These are phyloP conservation scores for Urosaurus nigricauda DNA, from an alignment of 2,797 vertebrate genomes.

Conservation along the genomic window DNA sequence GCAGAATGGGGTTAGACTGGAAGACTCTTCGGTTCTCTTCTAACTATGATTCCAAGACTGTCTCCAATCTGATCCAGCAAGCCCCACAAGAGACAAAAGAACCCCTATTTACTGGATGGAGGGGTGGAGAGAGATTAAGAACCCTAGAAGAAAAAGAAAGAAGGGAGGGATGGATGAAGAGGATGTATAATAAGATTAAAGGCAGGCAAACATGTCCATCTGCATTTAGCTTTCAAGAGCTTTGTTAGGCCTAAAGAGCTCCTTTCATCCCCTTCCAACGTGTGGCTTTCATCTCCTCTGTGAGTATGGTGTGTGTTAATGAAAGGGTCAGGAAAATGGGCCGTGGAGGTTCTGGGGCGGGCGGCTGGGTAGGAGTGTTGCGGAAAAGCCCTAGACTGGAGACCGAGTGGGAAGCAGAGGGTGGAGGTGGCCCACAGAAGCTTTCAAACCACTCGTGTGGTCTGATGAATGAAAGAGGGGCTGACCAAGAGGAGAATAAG, in stretches of 20 bases:
- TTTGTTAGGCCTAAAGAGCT: constrained; percentile 73
- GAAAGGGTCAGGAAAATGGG: constrained; percentile 71
- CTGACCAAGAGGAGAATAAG: constrained; percentile 43
- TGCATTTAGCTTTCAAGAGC: constrained; percentile 70
- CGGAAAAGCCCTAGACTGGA: constrained; percentile 14
- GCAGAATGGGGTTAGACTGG: too few species aligned
- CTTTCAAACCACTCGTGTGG: constrained; percentile 58
- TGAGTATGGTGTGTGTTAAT: constrained; percentile 73
- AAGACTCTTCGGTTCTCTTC: too few species aligned
- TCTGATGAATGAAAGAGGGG: constrained; percentile 57
- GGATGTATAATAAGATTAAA: constrained; percentile 65
- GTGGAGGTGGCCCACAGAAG: neutral
- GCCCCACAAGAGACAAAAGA: too few species aligned
- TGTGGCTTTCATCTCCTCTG: constrained; percentile 77
- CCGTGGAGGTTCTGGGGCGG: neutral
- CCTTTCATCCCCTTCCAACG: constrained; percentile 76
- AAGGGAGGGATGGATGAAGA: neutral
- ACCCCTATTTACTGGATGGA: too few species aligned
- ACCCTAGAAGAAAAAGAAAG: neutral
- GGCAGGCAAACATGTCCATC: constrained; percentile 45
- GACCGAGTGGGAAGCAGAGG: too few species aligned
- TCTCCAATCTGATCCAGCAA: too few species aligned
- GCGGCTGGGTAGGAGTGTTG: neutral
- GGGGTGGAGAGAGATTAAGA: neutral
- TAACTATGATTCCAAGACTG: too few species aligned